Percentiles rank a stretch among this genome's conserved stretches.
Conservation (phyloP, 2,888 invertebrate genomes). For the Sacculina carcini region DNA sequence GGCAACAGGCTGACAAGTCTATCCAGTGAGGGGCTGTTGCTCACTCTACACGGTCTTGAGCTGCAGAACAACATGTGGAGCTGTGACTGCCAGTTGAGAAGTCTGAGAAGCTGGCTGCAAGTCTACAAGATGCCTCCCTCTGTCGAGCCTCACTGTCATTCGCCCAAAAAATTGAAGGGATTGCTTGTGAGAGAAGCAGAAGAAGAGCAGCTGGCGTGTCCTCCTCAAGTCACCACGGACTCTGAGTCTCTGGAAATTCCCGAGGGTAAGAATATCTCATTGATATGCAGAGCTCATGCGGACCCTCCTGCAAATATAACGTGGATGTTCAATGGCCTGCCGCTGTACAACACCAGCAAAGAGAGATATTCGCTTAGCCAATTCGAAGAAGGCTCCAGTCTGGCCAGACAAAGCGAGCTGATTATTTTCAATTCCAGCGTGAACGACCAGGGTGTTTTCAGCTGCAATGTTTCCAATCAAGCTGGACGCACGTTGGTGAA, state of each 20-base stretch:
- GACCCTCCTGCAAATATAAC: neutral
- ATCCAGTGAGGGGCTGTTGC: slow-evolving; percentile 43
- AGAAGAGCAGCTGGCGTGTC: slow-evolving; percentile 60
- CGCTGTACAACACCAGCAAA: neutral
- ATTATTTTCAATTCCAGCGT: neutral
- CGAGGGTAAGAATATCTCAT: neutral
- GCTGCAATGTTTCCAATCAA: neutral
- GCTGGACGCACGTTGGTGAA: neutral
- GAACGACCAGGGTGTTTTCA: neutral
- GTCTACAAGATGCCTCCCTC: slow-evolving; percentile 35
- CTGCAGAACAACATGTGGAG: slow-evolving; percentile 68
- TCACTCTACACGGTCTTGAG: slow-evolving; percentile 47
- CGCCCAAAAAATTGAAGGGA: slow-evolving; percentile 20
- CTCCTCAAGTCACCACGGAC: slow-evolving; percentile 30
- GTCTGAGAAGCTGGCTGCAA: slow-evolving; percentile 53
- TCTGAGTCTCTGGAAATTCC: neutral
- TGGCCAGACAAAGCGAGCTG: neutral
- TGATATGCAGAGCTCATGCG: neutral
- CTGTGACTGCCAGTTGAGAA: slow-evolving; percentile 57
- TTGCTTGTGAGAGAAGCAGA: slow-evolving; percentile 45
- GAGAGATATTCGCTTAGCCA: neutral
- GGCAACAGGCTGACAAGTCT: slow-evolving; percentile 51
- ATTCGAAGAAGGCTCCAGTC: neutral
- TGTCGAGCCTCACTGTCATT: slow-evolving; percentile 45
- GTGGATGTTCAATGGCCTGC: neutral